Base-by-base conservation (phyloP, 2,888 invertebrate genomes). In the Serrognathus titanus region DNA sequence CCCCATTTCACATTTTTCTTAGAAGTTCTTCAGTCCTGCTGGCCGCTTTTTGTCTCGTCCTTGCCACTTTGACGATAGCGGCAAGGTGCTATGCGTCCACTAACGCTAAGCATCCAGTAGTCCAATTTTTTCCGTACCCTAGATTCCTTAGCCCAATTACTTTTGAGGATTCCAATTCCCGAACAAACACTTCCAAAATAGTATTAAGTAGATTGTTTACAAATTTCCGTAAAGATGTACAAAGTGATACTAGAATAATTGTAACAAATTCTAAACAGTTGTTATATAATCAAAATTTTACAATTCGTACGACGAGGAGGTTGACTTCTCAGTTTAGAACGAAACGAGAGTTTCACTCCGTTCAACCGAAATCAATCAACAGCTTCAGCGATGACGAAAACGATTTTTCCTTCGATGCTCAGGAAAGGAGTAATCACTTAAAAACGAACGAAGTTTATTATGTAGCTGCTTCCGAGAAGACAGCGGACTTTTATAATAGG, bases 51-150 rank as follows among this genome's bases (percentile, higher is more conserved):
- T 66, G 69, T 63, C 63, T 73, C 58, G 55, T 75, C 69, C 64
- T 75, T 66, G 70, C 70, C 69, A 71, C 70, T 79, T 79, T 79
- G 80, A 81, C 81, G 78, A 78, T 81, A 81, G 80, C 81, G 79
- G 81, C 82, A 78, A 82, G 82, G 81, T 83, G 82, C 75, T 81
- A 82, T 81, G 82, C 82, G 81, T 82, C 68, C 55, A 60, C 68
- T 50, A 66, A 60, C 65, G 66, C 67, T 62, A 53, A 53, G 40
- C n/a, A 56, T 38, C 36, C 57, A 40, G 24, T 64, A 68, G 67
- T 63, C 52, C 62, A 66, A 64, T 63, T 66, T 16, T 45, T 60
- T 36, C 35, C 45, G 12, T 52, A 64, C 63, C 51, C 62, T 53
- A 59, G 51, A 59, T 39, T 45, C 61, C 55, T 56, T 57, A 63